Evolutionary conservation across 2,888 invertebrate species (phyloP), one percentile per base, ranked within the genome.

Genomic region (Tanypteryx hageni): DNA sequence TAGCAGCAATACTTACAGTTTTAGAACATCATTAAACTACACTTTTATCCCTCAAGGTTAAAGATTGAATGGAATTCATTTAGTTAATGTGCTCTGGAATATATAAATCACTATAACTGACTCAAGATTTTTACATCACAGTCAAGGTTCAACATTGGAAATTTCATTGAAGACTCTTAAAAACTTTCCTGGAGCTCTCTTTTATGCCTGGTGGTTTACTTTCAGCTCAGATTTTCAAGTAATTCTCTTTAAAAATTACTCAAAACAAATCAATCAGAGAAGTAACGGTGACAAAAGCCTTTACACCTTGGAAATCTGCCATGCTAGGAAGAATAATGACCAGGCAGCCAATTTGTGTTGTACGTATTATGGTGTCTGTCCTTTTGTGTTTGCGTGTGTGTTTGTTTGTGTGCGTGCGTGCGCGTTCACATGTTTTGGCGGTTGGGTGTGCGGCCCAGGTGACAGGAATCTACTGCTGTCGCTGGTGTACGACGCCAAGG

Each of bases 401-500:
- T 89, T 89, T 89, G 89, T 89, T 64, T 89, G 89, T 89, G 89
- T 89, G 89, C 89, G 89, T 89, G 89, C 44, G 89, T 89, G 61
- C 89, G 89, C 64, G 89, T 89, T 89, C 89, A 89, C 89, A 89
- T 89, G 89, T 89, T 89, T 89, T 89, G 89, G 89, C 89, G 89
- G 89, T 89, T 89, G 89, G 89, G 64, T 92, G 82, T 84, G 64
- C 82, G 64, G 64, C 96, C 92, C 94, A 98, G 98, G 98, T 95
- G 98, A 99, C 94, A 97, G 98, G 93, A 97, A 97, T 94, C 95
- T 99, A 92, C 97, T 99, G 95, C 97, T 97, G 94, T 97, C 98
- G 92, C 95, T 99, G 92, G 97, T 98, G 0, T 98, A 97, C 94
- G 99, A 99, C 95, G 98, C 98, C 13, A 97, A 98, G 94, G 97